These are phyloP conservation scores for Pseudorhombus dupliciocellatus DNA, from an alignment of 2,113 vertebrate species.

Conservation along the genomic window DNA sequence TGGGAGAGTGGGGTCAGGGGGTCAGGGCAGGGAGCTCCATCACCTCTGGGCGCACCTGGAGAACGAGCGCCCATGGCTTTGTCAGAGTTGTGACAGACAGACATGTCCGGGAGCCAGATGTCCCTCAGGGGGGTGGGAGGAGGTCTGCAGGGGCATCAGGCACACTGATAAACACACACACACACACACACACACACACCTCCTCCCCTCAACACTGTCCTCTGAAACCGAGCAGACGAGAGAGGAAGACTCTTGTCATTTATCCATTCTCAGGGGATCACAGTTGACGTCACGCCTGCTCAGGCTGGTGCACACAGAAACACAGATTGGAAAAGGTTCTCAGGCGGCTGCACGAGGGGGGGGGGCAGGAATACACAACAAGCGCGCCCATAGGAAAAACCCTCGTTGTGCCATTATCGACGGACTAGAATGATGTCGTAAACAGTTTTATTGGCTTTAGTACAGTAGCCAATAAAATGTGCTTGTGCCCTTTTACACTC, in stretches of 20 bases:
- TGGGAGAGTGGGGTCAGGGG: slow-evolving; percentile 8
- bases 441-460: background rate
- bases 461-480: background rate
- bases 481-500: background rate
- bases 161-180: slow-evolving; percentile 13
- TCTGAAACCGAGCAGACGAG: slow-evolving; percentile 1
- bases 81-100: slow-evolving; percentile 43
- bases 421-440: background rate
- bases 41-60: slow-evolving; percentile 40
- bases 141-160: slow-evolving; percentile 12
- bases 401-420: slow-evolving; percentile 9
- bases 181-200: slow-evolving; percentile 11
- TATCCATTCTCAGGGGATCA: slow-evolving; percentile 39
- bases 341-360: slow-evolving; percentile 10
- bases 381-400: slow-evolving; percentile 16
- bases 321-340: slow-evolving; percentile 34
- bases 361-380: slow-evolving; percentile 25
- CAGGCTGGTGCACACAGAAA: slow-evolving; percentile 3
- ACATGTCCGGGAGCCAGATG: slow-evolving; percentile 12
- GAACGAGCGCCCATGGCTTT: slow-evolving; percentile 20
- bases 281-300: slow-evolving; percentile 42
- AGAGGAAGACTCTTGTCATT: slow-evolving; percentile 44
- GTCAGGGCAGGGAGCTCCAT: background rate
- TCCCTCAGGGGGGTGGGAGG: background rate
- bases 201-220: slow-evolving; percentile 5